Conservation (phyloP, 2,888 invertebrate species). For the Clepsis dumicolana region DNA sequence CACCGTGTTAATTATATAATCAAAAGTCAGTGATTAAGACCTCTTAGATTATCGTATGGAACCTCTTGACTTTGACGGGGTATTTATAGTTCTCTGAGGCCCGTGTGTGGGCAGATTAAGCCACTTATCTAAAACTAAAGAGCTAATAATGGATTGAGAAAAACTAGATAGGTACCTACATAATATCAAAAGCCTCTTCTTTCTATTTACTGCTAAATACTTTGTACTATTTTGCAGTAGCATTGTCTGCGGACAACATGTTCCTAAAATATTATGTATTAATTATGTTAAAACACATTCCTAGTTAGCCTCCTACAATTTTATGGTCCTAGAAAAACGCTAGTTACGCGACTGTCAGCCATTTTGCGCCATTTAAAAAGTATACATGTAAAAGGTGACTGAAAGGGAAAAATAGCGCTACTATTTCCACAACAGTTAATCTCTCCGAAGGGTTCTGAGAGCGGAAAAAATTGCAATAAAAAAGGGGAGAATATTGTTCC, state of each 20-base stretch:
- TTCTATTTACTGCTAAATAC: too few relatives aligned
- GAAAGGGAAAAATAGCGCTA: constrained; percentile 57
- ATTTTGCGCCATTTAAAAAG: constrained; percentile 71
- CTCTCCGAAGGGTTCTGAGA: constrained; percentile 46
- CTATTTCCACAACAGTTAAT: constrained; percentile 49
- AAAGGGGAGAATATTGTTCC: constrained; percentile 50
- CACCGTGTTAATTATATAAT: too few relatives aligned
- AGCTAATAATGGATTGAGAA: not conserved
- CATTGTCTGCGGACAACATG: too few relatives aligned
- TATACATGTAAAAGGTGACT: constrained; percentile 58
- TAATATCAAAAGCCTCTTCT: too few relatives aligned
- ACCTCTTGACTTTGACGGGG: too few relatives aligned
- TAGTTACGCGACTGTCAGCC: constrained; percentile 48
- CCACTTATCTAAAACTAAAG: not conserved
- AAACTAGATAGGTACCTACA: not conserved
- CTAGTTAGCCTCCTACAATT: not conserved
- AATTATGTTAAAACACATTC: too few relatives aligned
- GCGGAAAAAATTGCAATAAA: constrained; percentile 48
- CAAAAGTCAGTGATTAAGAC: too few relatives aligned
- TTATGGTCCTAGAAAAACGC: constrained; percentile 3
- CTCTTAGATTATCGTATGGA: too few relatives aligned
- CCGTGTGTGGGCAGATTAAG: constrained; percentile 13
- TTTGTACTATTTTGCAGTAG: too few relatives aligned
- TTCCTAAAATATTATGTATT: too few relatives aligned
- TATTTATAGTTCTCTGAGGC: constrained; percentile 9